These are phyloP conservation scores for Zhuqinia jingwanae DNA, from an alignment of 2,888 invertebrate genomes.

Conservation along the genomic window DNA sequence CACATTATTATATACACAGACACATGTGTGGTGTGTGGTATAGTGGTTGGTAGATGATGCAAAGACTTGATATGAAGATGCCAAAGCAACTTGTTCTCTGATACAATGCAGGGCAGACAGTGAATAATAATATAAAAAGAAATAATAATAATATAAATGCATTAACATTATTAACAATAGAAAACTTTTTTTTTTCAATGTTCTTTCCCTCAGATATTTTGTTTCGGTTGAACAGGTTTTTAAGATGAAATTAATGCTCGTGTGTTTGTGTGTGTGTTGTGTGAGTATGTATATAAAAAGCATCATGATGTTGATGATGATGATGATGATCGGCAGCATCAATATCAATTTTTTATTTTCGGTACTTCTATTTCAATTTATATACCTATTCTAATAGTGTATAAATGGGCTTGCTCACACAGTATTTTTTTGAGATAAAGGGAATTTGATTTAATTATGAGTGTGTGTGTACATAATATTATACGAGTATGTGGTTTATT, in stretches of 20 bases:
- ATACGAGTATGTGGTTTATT: too few species aligned
- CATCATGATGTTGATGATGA: too few species aligned
- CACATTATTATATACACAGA: too few species aligned
- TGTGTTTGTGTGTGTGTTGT: too few species aligned
- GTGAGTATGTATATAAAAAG: slow-evolving; percentile 66
- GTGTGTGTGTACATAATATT: too few species aligned
- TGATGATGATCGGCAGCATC: slow-evolving; percentile 15
- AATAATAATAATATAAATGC: slow-evolving; percentile 15
- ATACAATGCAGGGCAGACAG: slow-evolving; percentile 28
- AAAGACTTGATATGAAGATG: slow-evolving; percentile 38
- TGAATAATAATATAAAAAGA: slow-evolving; percentile 15
- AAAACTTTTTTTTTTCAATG: not conserved
- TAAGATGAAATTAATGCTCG: slow-evolving; percentile 68
- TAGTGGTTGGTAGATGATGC: slow-evolving; percentile 40
- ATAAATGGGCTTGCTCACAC: too few species aligned
- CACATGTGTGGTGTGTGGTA: not conserved
- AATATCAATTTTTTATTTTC: slow-evolving; percentile 8
- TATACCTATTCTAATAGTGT: not conserved
- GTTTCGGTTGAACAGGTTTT: slow-evolving; percentile 68
- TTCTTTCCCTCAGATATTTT: slow-evolving; percentile 3
- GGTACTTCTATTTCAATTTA: not conserved
- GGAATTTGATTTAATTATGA: too few species aligned
- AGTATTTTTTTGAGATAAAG: too few species aligned
- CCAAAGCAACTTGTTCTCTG: slow-evolving; percentile 40
- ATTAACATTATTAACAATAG: slow-evolving; percentile 40